Conservation (phyloP, 2,113 vertebrate genomes). For the Megaleporinus macrocephalus region DNA sequence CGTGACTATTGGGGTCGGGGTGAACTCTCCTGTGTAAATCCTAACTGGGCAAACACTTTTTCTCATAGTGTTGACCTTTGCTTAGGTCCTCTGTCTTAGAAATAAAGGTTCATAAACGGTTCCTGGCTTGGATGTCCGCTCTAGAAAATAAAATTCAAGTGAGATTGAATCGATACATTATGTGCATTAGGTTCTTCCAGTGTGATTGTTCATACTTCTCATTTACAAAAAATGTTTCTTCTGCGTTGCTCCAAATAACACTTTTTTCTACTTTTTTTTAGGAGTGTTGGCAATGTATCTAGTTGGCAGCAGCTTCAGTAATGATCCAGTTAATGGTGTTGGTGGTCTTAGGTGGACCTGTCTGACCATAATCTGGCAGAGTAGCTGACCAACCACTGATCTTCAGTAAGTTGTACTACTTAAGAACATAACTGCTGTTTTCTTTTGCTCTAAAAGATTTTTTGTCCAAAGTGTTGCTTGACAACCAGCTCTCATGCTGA, state of each 20-base stretch:
- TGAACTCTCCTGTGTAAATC: not conserved
- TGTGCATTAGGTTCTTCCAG: not conserved
- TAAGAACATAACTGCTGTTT: slow-evolving; percentile 16
- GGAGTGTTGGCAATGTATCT: too few species aligned
- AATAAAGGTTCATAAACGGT: not conserved
- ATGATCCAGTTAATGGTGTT: not conserved
- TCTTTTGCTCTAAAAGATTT: slow-evolving; percentile 3
- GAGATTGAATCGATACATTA: not conserved
- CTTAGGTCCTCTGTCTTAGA: not conserved
- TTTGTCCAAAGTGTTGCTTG: slow-evolving; percentile 29
- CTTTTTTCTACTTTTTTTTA: too few species aligned
- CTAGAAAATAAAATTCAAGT: not conserved
- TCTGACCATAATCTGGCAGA: not conserved
- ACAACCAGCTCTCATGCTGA: slow-evolving; percentile 16
- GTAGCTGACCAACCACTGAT: not conserved
- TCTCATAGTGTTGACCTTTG: slow-evolving; percentile 21
- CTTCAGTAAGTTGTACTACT: not conserved
- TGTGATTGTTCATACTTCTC: too few species aligned
- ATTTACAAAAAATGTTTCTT: not conserved
- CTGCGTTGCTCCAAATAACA: too few species aligned
- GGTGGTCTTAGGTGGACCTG: not conserved
- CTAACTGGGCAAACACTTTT: not conserved
- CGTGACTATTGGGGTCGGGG: not conserved
- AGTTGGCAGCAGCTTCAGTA: not conserved
- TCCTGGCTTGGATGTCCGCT: not conserved